Base-by-base conservation (phyloP, 37 sponge, comb jelly and placozoan genomes). In the Axinella damicornis region DNA sequence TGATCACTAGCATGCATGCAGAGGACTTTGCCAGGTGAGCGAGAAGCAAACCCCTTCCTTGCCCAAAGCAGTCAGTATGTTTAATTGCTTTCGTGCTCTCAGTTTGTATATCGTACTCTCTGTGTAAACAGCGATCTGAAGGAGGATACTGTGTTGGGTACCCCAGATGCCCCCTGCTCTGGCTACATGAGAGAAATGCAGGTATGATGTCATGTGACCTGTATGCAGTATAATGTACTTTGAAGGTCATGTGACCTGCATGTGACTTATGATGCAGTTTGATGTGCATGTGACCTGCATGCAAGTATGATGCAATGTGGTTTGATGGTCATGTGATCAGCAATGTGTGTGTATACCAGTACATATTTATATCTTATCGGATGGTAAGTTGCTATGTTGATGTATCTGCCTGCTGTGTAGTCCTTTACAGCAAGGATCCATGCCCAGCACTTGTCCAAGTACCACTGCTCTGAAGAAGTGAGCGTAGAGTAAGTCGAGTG, bases 111-210 rank as follows among this genome's bases (percentile, higher is more conserved):
- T 46, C 9, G 46, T 46, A 46, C 46, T 46, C 28, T 53, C 2
- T 40, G 40, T 74, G 20, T 28, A 74, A 73, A 19, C 16, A 82
- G 77, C 14, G 84, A 84, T 6, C 53, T 83, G 53, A 73, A 20
- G 32, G 25, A 64, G 32, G 66, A 78, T 15, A 9, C 52, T 4
- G 64, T 70, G 24, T 35, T 59, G 4, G 80, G 69, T n/a, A 68
- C 85, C 0, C 78, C 88, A 25, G 89, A 81, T 41, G 54, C 77
- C 2, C 89, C 89, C 22, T 94, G 91, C 34, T 95, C 96, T 34
- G 81, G 83, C 22, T 95, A 80, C 82, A 89, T 95, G 87, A 92
- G 73, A 60, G 96, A 95, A 57, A 57, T 95, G 74, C 84, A 87
- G 84, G 92, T 91, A 39, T 19, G n/a, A 46, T 12, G 46, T 46